phyloP scores from a whole-genome alignment of 2,113 vertebrate species.

The Pterocles burchelli region DNA sequence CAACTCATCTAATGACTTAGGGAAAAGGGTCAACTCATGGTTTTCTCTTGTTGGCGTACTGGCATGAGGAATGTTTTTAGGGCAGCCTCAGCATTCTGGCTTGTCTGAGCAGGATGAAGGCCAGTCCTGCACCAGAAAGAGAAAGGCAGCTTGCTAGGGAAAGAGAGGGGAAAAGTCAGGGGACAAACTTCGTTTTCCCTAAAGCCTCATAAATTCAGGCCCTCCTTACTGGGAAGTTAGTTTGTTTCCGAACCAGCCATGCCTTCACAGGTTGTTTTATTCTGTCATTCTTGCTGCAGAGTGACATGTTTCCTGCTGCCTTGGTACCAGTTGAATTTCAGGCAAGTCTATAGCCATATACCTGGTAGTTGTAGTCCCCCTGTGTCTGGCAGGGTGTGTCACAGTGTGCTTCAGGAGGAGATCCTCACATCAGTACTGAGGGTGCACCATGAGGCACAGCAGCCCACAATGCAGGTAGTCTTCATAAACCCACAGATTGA shows the following conservation, averaged over 20 bases:
- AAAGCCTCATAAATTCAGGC: background rate
- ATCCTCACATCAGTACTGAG: fast-evolving
- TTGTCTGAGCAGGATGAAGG: background rate
- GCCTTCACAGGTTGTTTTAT: background rate
- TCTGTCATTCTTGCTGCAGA: background rate
- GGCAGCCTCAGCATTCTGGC: background rate
- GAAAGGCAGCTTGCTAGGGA: background rate
- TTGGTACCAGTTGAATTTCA: background rate
- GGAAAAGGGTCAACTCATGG: background rate
- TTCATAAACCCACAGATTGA: background rate
- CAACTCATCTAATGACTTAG: background rate
- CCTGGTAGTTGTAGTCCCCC: background rate
- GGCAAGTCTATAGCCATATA: background rate
- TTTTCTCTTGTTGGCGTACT: background rate
- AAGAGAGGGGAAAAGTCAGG: background rate
- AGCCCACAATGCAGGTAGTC: background rate
- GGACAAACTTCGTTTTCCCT: background rate
- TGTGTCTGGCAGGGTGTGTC: background rate
- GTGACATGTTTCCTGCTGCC: background rate
- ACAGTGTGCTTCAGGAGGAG: background rate
- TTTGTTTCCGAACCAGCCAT: background rate
- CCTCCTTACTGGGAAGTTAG: background rate
- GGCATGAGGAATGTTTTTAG: background rate
- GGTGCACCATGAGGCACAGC: background rate
- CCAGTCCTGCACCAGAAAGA: background rate